Conservation (phyloP, 1,140 invertebrate species). For the Drosophila eugracilis region DNA sequence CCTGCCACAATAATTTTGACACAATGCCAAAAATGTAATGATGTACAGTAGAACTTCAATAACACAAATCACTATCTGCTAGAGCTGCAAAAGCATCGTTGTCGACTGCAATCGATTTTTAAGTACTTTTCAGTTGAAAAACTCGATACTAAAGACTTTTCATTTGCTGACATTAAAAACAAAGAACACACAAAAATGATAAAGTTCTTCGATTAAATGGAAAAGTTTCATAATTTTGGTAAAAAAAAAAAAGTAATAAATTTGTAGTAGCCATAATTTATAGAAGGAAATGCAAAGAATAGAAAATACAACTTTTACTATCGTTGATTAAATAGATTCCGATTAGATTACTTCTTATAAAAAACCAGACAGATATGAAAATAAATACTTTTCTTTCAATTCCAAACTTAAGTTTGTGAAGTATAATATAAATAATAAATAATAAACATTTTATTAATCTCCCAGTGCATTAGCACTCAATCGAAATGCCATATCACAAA, state of each 20-base stretch:
- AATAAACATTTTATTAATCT: no score
- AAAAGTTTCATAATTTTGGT: no score
- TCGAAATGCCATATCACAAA: background rate
- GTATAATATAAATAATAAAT: no score
- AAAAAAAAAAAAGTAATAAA: no score
- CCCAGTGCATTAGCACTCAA: background rate
- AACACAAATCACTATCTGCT: background rate
- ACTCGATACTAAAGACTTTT: background rate
- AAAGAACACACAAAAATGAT: background rate
- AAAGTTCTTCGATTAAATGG: no score
- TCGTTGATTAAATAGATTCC: background rate
- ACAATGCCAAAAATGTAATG: background rate
- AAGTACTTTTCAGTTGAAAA: background rate
- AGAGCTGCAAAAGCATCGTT: background rate
- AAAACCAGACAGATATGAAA: background rate
- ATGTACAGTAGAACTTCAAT: background rate
- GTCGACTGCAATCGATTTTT: background rate
- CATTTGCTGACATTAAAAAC: slow-evolving; percentile 1
- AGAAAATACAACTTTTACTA: no score
- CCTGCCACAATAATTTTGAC: slow-evolving; percentile 38
- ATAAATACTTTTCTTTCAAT: no score
- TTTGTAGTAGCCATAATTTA: no score
- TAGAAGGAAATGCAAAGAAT: no score
- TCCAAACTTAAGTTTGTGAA: no score
- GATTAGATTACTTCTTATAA: background rate